Evolutionary conservation across 2,113 vertebrate species (phyloP).

Genomic region (Haliaeetus leucogaster): DNA sequence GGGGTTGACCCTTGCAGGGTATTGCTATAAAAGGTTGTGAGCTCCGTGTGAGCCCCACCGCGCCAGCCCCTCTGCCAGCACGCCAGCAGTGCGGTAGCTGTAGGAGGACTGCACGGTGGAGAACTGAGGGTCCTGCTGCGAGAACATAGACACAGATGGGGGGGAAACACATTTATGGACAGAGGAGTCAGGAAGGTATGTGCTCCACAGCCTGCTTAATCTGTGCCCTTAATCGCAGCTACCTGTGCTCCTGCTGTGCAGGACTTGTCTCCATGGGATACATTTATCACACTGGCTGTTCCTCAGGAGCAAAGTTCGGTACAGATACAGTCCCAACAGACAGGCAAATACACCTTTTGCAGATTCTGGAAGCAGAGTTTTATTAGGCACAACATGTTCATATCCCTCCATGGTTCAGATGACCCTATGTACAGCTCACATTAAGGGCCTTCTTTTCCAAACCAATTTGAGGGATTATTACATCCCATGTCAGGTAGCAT

Average conservation of each 20-base stretch:
- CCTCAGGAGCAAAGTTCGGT: background rate
- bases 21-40: rapidly evolving
- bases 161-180: background rate
- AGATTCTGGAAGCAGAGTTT: background rate
- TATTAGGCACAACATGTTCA: background rate
- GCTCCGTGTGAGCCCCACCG: rapidly evolving
- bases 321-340: background rate
- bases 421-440: background rate
- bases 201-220: background rate
- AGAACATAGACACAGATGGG: background rate
- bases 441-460: background rate
- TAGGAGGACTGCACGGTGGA: background rate
- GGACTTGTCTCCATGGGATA: rapidly evolving
- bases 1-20: background rate
- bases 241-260: background rate
- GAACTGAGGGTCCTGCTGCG: background rate
- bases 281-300: background rate
- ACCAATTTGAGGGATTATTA: background rate
- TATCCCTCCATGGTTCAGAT: background rate
- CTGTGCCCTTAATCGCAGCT: background rate
- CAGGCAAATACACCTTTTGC: background rate
- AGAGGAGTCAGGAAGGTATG: background rate
- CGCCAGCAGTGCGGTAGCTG: rapidly evolving
- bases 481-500: background rate
- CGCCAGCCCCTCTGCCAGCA: background rate